These are phyloP conservation scores for Ephydatia muelleri DNA, from an alignment of 37 sponge, comb jelly and placozoan species.

Conservation along the genomic window DNA sequence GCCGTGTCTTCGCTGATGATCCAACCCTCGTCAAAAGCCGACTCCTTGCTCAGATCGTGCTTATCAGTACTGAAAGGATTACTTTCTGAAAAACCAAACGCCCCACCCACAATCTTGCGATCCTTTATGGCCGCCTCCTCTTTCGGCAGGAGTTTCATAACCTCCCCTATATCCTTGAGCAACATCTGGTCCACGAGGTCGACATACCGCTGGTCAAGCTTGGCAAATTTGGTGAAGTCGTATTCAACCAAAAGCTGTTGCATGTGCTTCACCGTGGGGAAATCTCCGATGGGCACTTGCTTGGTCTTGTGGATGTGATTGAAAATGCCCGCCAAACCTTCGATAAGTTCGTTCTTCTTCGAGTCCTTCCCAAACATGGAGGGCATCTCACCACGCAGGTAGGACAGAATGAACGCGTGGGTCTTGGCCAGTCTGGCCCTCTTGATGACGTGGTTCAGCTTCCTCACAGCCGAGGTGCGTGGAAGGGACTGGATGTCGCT, in stretches of 20 bases:
- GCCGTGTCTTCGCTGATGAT: constrained; percentile 43
- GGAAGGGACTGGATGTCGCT: constrained; percentile 90
- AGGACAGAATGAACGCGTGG: constrained; percentile 85
- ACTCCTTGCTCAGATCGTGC: constrained; percentile 39
- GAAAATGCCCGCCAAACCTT: constrained; percentile 72
- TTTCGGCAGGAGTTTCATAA: constrained; percentile 90
- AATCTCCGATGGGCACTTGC: constrained; percentile 90
- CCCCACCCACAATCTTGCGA: constrained; percentile 80
- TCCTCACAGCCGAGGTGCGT: constrained; percentile 85
- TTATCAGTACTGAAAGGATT: constrained; percentile 83
- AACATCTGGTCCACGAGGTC: constrained; percentile 89
- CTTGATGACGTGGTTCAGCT: constrained; percentile 94
- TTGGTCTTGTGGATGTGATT: constrained; percentile 67
- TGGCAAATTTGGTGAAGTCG: constrained; percentile 86
- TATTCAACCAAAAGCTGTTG: constrained; percentile 68
- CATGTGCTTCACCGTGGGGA: constrained; percentile 80
- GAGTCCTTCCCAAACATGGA: constrained; percentile 85
- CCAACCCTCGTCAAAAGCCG: constrained; percentile 66
- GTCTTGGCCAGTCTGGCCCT: constrained; percentile 93
- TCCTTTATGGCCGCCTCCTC: constrained; percentile 84
- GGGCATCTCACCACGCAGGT: constrained; percentile 90
- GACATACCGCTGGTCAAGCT: constrained; percentile 74
- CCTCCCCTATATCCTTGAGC: constrained; percentile 70
- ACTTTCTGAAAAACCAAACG: constrained; percentile 61
- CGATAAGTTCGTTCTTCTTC: constrained; percentile 88